Evolutionary conservation across 1,140 invertebrate species (phyloP), one percentile per base, ranked within the genome.

Genomic region (Sitobion miscanthi): DNA sequence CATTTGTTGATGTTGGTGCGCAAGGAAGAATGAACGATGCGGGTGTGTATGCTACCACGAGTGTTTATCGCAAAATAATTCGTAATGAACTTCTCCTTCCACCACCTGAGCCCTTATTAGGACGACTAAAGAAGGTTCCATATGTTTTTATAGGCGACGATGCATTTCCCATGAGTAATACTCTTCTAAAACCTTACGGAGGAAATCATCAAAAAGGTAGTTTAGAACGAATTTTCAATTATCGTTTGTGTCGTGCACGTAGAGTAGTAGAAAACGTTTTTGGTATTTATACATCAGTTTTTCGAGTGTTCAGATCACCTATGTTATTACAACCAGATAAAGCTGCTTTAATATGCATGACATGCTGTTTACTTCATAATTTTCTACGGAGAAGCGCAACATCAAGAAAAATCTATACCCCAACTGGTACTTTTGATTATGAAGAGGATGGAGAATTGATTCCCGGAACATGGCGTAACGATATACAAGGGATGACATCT

Each of bases 151-250:
- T 96, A 45, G 96, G 93, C 23, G 96, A 96, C 94, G 95, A 95
- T 92, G 96, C 96, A 57, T 96, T 96, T 94, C 94, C 95, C 38
- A 91, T 96, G 69, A 94, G 94, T 94, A 82, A 90, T 94, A 92
- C 95, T 93, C 62, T 96, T 47, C 95, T 96, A 95, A 95, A 95
- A 93, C 96, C 95, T 38, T 96, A 95, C 94, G 94, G 95, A 85
- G 95, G 95, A 90, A 94, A 95, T 47, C 95, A 96, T 94, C 94
- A 95, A 62, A 95, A 96, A 85, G 94, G 95, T 49, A 94, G 94
- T 85, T 94, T 94, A 93, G 89, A 95, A 95, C 94, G 94, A 89
- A 94, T 95, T 93, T 96, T 95, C 94, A 95, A 95, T 94, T 95
- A 95, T 94, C 93, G 94, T 35, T 86, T 95, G 45, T 95, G 94